A percentile compares a stretch with the other conserved stretches of the same genome.
Evolutionary conservation across 1,140 invertebrate genomes (phyloP).

Genomic region (Chymomyza costata): DNA sequence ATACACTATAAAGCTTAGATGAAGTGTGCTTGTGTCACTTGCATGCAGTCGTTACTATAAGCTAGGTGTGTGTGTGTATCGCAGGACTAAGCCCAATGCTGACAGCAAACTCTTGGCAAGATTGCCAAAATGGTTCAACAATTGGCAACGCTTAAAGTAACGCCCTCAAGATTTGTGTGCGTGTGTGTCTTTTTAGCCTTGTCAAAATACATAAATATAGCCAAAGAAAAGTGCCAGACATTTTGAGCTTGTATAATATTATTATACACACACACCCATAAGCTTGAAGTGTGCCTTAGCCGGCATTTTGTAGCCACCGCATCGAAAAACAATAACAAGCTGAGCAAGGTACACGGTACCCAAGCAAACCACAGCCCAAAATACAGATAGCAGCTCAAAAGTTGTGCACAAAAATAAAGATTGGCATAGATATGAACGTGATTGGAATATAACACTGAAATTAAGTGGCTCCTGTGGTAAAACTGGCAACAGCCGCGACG

Average conservation of each 20-base stretch:
- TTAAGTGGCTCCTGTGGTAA: slow-evolving; percentile 57
- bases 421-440: slow-evolving; percentile 65
- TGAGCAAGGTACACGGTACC: slow-evolving; percentile 21
- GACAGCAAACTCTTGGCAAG: slow-evolving; percentile 3
- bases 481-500: slow-evolving; percentile 32
- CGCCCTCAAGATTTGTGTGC: slow-evolving; percentile 21
- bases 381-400: slow-evolving; percentile 38
- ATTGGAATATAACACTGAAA: slow-evolving; percentile 67
- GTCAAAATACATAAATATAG: background rate
- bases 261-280: slow-evolving; percentile 35
- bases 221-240: slow-evolving; percentile 1
- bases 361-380: slow-evolving; percentile 18
- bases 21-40: slow-evolving; percentile 31
- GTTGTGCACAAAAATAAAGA: slow-evolving; percentile 61
- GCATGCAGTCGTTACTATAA: slow-evolving; percentile 8
- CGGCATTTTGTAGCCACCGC: background rate
- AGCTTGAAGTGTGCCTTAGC: slow-evolving; percentile 15
- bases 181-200: background rate
- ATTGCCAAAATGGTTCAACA: slow-evolving; percentile 23
- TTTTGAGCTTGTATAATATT: slow-evolving; percentile 13
- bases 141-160: slow-evolving; percentile 12
- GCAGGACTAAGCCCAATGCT: too few relatives aligned
- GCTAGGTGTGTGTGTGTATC: too few relatives aligned
- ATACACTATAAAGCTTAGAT: slow-evolving; percentile 7
- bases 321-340: slow-evolving; percentile 36